Evolutionary conservation across 2,113 vertebrate genomes (phyloP), one percentile per base, ranked within the genome.

Genomic region (Panthera uncia): DNA sequence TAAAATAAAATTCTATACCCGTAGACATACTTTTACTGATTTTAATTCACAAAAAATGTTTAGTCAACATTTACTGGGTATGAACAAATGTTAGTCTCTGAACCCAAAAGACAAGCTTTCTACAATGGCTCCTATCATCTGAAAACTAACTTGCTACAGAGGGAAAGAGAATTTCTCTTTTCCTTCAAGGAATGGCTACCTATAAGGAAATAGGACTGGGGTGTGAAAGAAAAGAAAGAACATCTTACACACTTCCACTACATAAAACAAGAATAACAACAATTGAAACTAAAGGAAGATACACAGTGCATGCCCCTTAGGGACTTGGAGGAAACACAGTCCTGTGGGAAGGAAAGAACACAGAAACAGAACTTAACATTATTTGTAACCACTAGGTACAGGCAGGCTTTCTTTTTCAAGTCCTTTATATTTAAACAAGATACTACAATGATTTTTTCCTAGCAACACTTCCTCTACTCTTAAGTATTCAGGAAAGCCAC

Each of bases 381-480:
- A 87, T 50, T 81, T 92, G 21, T 48, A 76, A 82, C 52, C 83
- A n/a, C 38, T 52, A 89, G n/a, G 38, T 82, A 83, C 11, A 88
- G 41, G 16, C 27, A 81, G 81, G 29, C 65, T 55, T 89, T 94
- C 63, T 80, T 71, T 96, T 55, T 29, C 74, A 88, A 95, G 68
- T 0, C 14, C 13, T 55, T 21, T 27, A 45, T 88, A 71, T 78
- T 94, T 91, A 94, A 93, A 71, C 52, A 92, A 81, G 74, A 65
- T 79, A 79, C n/a, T 85, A 85, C 13, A 81, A 57, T 68, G 36
- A 69, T 91, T 96, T 94, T 76, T n/a, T 89, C 41, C 76, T 66
- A 76, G 31, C 57, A 38, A 89, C 3, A 3, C 41, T 83, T 69
- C 19, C 48, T 91, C 14, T 41, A 68, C 12, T 52, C 57, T 84